phyloP scores from a whole-genome alignment of 2,888 invertebrate species.

The Galeopsomyia nigrocyanea region DNA sequence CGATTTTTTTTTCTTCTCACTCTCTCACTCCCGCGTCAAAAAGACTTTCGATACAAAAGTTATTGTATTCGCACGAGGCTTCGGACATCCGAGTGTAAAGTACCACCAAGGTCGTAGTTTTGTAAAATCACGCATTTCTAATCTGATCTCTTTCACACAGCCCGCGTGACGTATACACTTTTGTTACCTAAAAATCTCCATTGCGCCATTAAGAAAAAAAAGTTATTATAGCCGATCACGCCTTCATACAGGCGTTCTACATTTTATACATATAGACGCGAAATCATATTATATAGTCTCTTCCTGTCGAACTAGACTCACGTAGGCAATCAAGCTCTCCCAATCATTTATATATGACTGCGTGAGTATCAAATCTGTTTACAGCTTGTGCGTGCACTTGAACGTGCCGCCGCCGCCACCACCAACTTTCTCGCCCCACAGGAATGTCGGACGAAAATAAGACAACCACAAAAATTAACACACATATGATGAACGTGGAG shows the following conservation, averaged over 20 bases:
- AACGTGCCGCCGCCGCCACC: constrained; percentile 13
- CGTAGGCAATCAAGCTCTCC: constrained; percentile 1
- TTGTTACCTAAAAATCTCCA: too few species aligned
- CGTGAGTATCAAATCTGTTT: constrained; percentile 40
- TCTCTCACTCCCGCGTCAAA: not conserved
- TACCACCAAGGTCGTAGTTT: too few species aligned
- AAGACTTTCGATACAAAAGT: constrained; percentile 29
- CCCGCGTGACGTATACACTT: too few species aligned
- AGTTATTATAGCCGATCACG: too few species aligned
- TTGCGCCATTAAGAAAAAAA: too few species aligned
- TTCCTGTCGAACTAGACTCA: constrained; percentile 20
- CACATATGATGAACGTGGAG: not conserved
- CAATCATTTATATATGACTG: constrained; percentile 14
- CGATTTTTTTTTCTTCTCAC: constrained; percentile 24
- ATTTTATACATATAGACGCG: too few species aligned
- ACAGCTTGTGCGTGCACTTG: constrained; percentile 16
- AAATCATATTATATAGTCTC: constrained; percentile 3
- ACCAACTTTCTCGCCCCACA: constrained; percentile 34
- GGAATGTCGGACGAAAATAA: constrained; percentile 15
- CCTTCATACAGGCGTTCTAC: too few species aligned
- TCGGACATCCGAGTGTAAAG: not conserved
- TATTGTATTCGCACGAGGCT: constrained; percentile 21
- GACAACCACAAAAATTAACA: not conserved
- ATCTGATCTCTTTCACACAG: too few species aligned
- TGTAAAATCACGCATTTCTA: too few species aligned